phyloP scores from a whole-genome alignment of 2,888 invertebrate species.

The Hypena proboscidalis region DNA sequence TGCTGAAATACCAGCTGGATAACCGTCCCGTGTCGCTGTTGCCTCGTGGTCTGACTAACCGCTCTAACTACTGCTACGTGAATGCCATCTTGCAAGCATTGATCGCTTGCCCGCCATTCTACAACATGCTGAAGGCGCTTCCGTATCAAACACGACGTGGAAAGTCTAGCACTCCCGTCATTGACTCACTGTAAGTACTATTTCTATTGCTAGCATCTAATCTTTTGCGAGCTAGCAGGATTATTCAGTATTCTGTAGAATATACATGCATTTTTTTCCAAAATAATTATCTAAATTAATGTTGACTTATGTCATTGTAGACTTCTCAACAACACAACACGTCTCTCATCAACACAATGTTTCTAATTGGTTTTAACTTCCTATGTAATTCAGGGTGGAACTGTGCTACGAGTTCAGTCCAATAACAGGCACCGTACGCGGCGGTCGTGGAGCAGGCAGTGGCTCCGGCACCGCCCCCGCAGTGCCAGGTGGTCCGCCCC shows the following conservation, averaged over 20 bases:
- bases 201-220: too few relatives aligned
- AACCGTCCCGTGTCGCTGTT: slow-evolving; percentile 91
- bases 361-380: too few relatives aligned
- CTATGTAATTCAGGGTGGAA: slow-evolving; percentile 86
- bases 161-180: slow-evolving; percentile 91
- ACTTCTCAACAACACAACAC: too few relatives aligned
- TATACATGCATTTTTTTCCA: too few relatives aligned
- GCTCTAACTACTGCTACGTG: slow-evolving; percentile 98
- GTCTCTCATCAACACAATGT: too few relatives aligned
- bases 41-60: slow-evolving; percentile 96
- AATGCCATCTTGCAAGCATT: slow-evolving; percentile 97
- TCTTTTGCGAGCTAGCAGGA: too few relatives aligned
- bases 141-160: slow-evolving; percentile 87
- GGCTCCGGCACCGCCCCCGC: slow-evolving; percentile 50
- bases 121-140: slow-evolving; percentile 93
- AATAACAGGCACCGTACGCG: slow-evolving; percentile 78
- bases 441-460: slow-evolving; percentile 70
- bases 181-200: slow-evolving; percentile 94
- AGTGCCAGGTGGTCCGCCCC: slow-evolving; percentile 90
- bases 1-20: slow-evolving; percentile 91
- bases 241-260: too few relatives aligned
- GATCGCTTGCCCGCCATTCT: slow-evolving; percentile 97
- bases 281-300: too few relatives aligned
- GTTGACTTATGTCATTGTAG: too few relatives aligned
- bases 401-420: slow-evolving; percentile 92